Conservation (phyloP, 2,888 invertebrate species). For the Trichacis sp. region DNA sequence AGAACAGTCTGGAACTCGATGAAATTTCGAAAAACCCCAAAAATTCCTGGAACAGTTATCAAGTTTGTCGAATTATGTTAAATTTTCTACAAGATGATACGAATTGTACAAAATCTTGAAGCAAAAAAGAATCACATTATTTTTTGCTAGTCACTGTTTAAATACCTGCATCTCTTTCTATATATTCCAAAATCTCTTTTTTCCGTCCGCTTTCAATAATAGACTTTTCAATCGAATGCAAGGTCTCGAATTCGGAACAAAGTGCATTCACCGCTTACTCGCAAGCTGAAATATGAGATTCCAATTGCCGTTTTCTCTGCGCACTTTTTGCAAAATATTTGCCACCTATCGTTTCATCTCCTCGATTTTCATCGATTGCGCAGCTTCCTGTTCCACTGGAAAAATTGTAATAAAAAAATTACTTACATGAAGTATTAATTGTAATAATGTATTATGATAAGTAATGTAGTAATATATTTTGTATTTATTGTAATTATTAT, state of each 20-base stretch:
- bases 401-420: too few species aligned
- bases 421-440: too few species aligned
- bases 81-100: too few species aligned
- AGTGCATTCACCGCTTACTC: constrained; percentile 88
- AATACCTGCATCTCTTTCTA: constrained; percentile 73
- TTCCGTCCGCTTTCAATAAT: constrained; percentile 81
- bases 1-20: too few species aligned
- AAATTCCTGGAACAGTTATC: too few species aligned
- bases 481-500: too few species aligned
- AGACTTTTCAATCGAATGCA: constrained; percentile 79
- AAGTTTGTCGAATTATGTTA: too few species aligned
- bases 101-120: too few species aligned
- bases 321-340: constrained; percentile 88
- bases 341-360: constrained; percentile 94
- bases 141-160: neutral
- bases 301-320: constrained; percentile 85
- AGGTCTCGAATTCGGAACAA: constrained; percentile 80
- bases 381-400: constrained; percentile 76
- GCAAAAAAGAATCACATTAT: too few species aligned
- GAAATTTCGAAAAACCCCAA: too few species aligned
- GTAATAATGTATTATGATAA: too few species aligned
- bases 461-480: too few species aligned
- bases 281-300: constrained; percentile 91
- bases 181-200: constrained; percentile 79
- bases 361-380: constrained; percentile 82